Base-by-base conservation (phyloP, 2,797 vertebrate species). In the Lycodopsis pacificus region DNA sequence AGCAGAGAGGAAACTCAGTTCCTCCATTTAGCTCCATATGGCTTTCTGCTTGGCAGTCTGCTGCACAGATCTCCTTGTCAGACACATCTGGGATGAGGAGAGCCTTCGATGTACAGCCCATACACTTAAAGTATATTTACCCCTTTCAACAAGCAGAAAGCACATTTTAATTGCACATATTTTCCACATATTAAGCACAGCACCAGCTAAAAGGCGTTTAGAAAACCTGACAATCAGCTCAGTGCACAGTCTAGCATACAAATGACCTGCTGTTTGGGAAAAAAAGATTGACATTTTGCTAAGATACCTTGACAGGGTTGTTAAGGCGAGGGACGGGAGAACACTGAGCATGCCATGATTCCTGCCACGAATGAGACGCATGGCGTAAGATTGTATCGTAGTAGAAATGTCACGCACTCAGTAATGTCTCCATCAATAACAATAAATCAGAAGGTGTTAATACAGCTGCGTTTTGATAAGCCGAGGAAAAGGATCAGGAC, bases 351-450 rank as follows among this genome's bases (percentile, higher is more conserved):
- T n/a, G 62, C 82, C 72, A 79, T 68, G 72, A 81, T 63, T 70
- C 56, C 76, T 76, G 80, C 67, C 70, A 70, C 76, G 81, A 81
- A 89, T 82, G 56, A 79, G 79, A 86, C 30, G 5, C 25, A 57
- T 9, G 46, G 69, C 3, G 51, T 80, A 80, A 76, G 56, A 80
- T 69, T 73, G 67, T 85, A 85, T 88, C 59, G 44, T 42, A 77
- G 58, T 19, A 40, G 58, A 79, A 80, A 87, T 84, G 78, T 79
- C 86, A 75, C 58, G 69, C 71, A 77, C 67, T 65, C 51, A n/a
- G 67, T 84, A 76, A 90, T 68, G 83, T 85, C 83, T 83, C 84
- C 68, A 83, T 90, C 86, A 86, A 70, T 81, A 85, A 73, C 49
- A 70, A 73, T 80, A 75, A 76, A 79, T 83, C 80, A 73, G 40